phyloP scores from a whole-genome alignment of 2,113 vertebrate genomes.

The Natator depressus region DNA sequence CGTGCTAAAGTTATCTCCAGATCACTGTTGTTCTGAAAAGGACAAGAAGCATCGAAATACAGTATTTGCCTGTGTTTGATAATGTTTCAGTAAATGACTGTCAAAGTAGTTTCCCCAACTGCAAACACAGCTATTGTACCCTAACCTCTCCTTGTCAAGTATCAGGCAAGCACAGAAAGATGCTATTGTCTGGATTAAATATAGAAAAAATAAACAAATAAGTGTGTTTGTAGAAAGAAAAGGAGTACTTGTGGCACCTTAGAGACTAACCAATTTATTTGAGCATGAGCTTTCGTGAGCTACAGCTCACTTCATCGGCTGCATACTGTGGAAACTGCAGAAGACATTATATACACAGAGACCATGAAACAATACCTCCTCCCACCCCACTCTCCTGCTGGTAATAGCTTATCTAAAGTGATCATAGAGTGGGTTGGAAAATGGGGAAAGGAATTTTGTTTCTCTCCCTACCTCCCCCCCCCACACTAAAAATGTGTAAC shows the following conservation, averaged over 20 bases:
- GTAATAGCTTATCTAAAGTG: too few relatives aligned
- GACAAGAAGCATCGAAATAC: conserved; percentile 5
- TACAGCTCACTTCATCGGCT: too few relatives aligned
- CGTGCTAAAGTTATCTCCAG: conserved; percentile 54
- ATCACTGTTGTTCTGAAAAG: neutral
- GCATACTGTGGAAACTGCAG: too few relatives aligned
- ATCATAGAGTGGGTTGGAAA: neutral
- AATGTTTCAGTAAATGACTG: conserved; percentile 40
- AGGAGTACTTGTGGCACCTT: too few relatives aligned
- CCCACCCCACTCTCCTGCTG: too few relatives aligned
- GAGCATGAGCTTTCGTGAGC: too few relatives aligned
- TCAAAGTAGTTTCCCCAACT: conserved; percentile 1
- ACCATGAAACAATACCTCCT: too few relatives aligned
- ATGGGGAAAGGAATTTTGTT: neutral
- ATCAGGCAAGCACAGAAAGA: neutral
- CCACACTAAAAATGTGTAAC: neutral
- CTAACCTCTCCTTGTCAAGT: neutral
- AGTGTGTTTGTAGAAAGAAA: rapidly evolving
- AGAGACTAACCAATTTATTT: too few relatives aligned
- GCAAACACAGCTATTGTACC: neutral
- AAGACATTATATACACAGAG: too few relatives aligned
- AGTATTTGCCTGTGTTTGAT: conserved; percentile 57
- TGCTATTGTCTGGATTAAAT: neutral
- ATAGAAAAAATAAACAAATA: neutral
- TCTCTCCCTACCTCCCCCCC: neutral